phyloP scores from a whole-genome alignment of 1,140 invertebrate genomes.

The Lucilia cuprina region DNA sequence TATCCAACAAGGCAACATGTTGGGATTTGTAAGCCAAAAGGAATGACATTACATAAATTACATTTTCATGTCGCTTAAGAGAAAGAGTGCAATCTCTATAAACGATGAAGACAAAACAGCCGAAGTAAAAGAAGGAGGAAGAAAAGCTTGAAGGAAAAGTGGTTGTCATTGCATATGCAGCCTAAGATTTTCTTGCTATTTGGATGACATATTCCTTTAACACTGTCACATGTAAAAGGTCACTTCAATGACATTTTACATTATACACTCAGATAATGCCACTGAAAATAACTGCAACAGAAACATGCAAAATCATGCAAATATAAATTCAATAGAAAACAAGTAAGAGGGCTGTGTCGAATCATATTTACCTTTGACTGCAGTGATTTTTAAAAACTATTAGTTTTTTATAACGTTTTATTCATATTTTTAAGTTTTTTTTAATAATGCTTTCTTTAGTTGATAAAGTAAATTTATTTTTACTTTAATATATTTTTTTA shows the following conservation, averaged over 20 bases:
- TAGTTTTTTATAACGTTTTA: no score
- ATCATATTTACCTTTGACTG: no score
- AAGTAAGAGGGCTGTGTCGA: no score
- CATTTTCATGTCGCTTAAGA: constrained; percentile 22
- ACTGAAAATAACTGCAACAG: background rate
- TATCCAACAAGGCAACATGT: background rate
- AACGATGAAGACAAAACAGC: background rate
- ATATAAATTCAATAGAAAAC: no score
- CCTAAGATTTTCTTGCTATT: background rate
- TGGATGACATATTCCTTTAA: background rate
- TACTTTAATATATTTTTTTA: no score
- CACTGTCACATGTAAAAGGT: background rate
- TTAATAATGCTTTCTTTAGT: no score
- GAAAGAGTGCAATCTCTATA: background rate
- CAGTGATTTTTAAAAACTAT: no score
- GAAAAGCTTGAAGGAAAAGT: background rate
- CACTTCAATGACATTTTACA: constrained; percentile 9
- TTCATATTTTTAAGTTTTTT: no score
- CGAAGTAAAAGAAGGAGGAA: background rate
- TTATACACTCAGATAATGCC: background rate
- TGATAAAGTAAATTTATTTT: no score
- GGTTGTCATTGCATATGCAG: background rate
- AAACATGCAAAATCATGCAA: background rate
- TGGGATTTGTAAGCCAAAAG: constrained; percentile 21
- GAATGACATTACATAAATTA: constrained; percentile 21